phyloP scores from a whole-genome alignment of 2,797 vertebrate genomes.

The Anisognathus igniventris region DNA sequence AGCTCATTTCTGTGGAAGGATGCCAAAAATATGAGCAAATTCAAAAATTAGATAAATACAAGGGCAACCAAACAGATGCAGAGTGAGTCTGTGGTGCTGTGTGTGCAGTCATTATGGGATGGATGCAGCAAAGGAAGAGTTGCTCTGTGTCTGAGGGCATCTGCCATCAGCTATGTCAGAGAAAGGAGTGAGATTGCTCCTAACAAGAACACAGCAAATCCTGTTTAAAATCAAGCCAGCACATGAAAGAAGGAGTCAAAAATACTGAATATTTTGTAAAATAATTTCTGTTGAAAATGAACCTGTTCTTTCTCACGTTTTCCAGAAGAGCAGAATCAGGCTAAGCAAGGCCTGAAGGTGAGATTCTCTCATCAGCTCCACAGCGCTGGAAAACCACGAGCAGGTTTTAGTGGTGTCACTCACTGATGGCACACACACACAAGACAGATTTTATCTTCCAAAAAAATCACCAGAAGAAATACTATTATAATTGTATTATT shows the following conservation, averaged over 20 bases:
- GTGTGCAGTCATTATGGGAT: neutral
- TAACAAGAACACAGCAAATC: neutral
- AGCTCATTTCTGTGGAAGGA: neutral
- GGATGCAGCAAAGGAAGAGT: neutral
- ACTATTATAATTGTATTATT: neutral
- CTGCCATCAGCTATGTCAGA: neutral
- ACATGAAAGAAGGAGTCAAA: rapidly evolving
- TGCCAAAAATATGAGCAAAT: neutral
- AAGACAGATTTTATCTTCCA: neutral
- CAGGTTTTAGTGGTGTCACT: neutral
- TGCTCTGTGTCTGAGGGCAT: neutral
- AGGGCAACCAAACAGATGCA: neutral
- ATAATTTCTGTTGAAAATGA: neutral
- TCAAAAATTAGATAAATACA: neutral
- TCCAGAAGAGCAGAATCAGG: neutral
- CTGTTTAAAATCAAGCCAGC: neutral
- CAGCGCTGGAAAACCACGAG: neutral
- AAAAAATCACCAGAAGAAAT: neutral
- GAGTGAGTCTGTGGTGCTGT: neutral
- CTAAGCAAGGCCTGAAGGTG: neutral
- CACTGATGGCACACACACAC: neutral
- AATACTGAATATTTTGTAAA: neutral
- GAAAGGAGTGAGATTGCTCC: neutral
- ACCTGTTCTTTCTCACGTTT: neutral
- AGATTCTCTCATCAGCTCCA: neutral